Percentiles rank a stretch among this genome's conserved stretches.
These are phyloP conservation scores for Ischnus inquisitorius DNA, from an alignment of 2,888 invertebrate species.

Conservation along the genomic window DNA sequence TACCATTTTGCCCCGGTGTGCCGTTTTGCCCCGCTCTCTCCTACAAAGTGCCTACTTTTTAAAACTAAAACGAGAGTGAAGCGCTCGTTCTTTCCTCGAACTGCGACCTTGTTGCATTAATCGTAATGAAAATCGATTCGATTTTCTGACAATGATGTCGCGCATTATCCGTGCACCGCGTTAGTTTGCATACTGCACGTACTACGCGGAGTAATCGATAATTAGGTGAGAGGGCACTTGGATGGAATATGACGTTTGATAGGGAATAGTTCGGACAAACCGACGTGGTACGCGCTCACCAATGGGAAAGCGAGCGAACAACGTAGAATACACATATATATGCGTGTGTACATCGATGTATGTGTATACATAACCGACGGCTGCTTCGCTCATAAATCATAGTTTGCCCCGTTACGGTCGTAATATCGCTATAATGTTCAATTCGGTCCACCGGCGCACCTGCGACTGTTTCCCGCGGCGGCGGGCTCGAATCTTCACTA, in stretches of 20 bases:
- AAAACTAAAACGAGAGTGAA: neutral
- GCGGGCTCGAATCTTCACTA: neutral
- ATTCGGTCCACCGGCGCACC: constrained; percentile 60
- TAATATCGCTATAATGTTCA: constrained; percentile 64
- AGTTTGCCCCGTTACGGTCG: constrained; percentile 43
- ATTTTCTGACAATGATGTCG: neutral
- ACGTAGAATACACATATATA: neutral
- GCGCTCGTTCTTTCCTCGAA: neutral
- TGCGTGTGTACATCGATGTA: no score
- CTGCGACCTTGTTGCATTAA: neutral
- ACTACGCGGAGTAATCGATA: constrained; percentile 34
- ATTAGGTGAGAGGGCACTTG: constrained; percentile 45
- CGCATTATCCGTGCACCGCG: neutral
- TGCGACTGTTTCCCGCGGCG: constrained; percentile 46
- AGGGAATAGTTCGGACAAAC: constrained; percentile 9
- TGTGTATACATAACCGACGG: neutral
- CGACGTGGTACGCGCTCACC: neutral
- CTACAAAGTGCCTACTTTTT: no score
- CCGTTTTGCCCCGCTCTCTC: no score
- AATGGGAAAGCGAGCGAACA: neutral
- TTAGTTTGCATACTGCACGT: neutral
- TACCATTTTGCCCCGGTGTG: no score
- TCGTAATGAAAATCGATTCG: neutral
- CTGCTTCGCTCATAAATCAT: constrained; percentile 66
- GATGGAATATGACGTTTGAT: constrained; percentile 24